Conservation (phyloP, 2,797 vertebrate species). For the Crenuchus spilurus region DNA sequence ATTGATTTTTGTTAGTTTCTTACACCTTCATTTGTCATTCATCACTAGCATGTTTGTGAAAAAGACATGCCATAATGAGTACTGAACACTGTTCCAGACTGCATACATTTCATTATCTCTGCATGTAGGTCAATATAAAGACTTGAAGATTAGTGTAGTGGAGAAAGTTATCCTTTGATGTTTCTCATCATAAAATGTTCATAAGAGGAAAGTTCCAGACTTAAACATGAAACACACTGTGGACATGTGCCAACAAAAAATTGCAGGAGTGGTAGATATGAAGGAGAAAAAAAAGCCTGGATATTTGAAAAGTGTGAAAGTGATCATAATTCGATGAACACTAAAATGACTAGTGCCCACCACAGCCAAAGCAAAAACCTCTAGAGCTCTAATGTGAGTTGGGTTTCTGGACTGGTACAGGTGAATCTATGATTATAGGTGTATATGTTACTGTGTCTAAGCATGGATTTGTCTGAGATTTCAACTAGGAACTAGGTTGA, state of each 20-base stretch:
- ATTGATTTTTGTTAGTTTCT: background rate
- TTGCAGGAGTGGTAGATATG: background rate
- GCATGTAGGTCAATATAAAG: background rate
- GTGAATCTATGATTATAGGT: background rate
- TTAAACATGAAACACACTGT: background rate
- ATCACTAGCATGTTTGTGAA: background rate
- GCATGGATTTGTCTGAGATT: slow-evolving; percentile 21
- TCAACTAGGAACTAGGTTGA: background rate
- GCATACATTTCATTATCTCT: background rate
- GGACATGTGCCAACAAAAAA: background rate
- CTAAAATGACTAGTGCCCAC: background rate
- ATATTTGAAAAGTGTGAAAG: slow-evolving; percentile 8
- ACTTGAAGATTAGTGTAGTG: background rate
- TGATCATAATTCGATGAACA: background rate
- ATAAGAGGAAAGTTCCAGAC: background rate
- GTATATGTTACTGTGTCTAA: background rate
- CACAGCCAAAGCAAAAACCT: background rate
- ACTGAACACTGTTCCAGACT: background rate
- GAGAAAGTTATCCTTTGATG: background rate
- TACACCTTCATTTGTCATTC: background rate
- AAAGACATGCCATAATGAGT: background rate
- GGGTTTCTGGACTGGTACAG: background rate
- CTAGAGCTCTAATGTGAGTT: background rate
- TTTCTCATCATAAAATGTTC: background rate
- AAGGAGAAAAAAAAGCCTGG: background rate